Conservation (phyloP, 2,888 invertebrate species). For the Macrosiphum euphorbiae region DNA sequence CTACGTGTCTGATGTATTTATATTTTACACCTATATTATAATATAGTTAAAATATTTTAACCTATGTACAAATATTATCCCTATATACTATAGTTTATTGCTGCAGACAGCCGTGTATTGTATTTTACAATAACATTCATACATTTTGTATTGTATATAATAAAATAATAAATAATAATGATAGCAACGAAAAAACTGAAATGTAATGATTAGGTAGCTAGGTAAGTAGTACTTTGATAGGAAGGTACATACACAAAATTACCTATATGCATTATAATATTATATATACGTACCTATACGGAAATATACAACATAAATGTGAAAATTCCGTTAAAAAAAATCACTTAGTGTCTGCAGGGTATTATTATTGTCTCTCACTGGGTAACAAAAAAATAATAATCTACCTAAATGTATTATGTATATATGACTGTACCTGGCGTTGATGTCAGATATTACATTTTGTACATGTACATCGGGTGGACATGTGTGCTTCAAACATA, state of each 20-base stretch:
- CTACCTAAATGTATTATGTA: not conserved
- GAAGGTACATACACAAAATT: not conserved
- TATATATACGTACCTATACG: not conserved
- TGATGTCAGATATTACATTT: not conserved
- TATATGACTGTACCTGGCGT: not conserved
- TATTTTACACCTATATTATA: not conserved
- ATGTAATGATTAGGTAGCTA: conserved; percentile 1
- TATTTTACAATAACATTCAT: not conserved
- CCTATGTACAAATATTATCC: not conserved
- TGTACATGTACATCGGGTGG: not conserved
- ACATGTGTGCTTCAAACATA: not conserved
- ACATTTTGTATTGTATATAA: not conserved
- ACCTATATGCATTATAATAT: not conserved
- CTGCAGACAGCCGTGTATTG: not conserved
- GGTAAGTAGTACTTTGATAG: not conserved
- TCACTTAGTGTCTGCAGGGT: not conserved
- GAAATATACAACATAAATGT: not conserved
- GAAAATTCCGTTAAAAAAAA: not conserved
- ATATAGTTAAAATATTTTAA: not conserved
- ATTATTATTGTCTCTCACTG: not conserved
- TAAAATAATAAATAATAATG: not conserved
- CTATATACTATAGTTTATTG: not conserved
- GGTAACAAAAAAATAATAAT: not conserved
- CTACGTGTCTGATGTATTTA: not conserved
- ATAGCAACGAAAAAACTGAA: not conserved